A percentile compares a stretch with the other conserved stretches of the same genome.
Evolutionary conservation across 2,113 vertebrate genomes (phyloP).

Genomic region (Chaetorhynchus papuensis): DNA sequence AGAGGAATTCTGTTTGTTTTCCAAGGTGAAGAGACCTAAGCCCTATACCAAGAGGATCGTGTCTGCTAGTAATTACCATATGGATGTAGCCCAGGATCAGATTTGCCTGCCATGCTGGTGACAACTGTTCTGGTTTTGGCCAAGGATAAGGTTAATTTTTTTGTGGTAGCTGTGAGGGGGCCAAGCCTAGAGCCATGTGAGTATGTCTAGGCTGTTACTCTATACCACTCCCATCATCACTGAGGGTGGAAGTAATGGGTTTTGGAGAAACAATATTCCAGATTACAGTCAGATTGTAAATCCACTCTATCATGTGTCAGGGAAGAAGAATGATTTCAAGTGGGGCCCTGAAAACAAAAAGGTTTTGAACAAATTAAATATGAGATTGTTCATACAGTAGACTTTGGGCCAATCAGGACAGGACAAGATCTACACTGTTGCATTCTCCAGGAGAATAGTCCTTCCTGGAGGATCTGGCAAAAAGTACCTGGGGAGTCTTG

Average conservation of each 20-base stretch:
- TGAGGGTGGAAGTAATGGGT: neutral
- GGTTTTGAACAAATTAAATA: neutral
- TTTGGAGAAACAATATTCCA: neutral
- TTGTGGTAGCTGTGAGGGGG: neutral
- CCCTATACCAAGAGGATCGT: rapidly evolving
- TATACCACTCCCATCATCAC: neutral
- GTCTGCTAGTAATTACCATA: rapidly evolving
- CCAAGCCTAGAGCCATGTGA: neutral
- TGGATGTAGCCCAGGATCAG: neutral
- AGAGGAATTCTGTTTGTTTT: neutral
- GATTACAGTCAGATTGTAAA: neutral
- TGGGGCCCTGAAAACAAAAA: neutral
- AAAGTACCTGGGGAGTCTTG: neutral
- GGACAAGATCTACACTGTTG: neutral
- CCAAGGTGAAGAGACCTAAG: neutral
- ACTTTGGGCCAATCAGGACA: neutral
- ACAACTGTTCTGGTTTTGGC: neutral
- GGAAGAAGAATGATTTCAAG: neutral
- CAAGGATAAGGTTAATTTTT: neutral
- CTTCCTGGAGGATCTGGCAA: neutral
- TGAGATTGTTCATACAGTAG: neutral
- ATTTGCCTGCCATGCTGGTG: neutral
- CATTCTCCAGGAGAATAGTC: neutral
- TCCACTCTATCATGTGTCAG: neutral
- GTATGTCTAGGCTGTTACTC: neutral